These are phyloP conservation scores for Rhagonycha fulva DNA, from an alignment of 2,888 invertebrate genomes.

Conservation along the genomic window DNA sequence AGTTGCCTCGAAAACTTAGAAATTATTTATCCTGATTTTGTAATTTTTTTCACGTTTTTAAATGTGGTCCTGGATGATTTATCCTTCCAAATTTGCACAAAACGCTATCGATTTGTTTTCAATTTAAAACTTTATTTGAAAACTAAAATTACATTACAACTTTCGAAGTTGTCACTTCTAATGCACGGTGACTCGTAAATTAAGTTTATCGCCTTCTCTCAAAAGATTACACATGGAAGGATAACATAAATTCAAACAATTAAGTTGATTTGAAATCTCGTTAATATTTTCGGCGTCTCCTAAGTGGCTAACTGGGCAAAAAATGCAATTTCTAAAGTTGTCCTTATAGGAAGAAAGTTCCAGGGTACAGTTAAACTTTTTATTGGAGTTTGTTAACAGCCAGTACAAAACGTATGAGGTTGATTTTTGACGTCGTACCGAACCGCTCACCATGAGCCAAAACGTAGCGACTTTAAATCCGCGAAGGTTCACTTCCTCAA, in stretches of 20 bases:
- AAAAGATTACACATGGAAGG: conserved; percentile 44
- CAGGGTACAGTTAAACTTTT: conserved; percentile 45
- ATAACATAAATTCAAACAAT: conserved; percentile 46
- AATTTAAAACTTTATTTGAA: neutral
- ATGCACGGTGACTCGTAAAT: conserved; percentile 48
- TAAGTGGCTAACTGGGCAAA: conserved; percentile 43
- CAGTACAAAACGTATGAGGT: conserved; percentile 45
- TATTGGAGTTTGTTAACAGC: conserved; percentile 48
- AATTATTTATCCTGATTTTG: too few species aligned
- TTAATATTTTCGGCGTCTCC: conserved; percentile 39
- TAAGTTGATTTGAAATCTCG: conserved; percentile 41
- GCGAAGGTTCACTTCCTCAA: neutral
- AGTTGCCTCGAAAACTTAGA: too few species aligned
- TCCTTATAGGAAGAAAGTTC: conserved; percentile 48
- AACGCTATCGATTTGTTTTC: neutral
- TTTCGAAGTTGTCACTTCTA: conserved; percentile 30
- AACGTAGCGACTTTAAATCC: conserved; percentile 40
- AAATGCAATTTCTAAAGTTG: conserved; percentile 43
- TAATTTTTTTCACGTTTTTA: too few species aligned
- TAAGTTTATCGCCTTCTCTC: conserved; percentile 44
- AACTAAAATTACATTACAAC: neutral
- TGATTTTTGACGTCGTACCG: conserved; percentile 36
- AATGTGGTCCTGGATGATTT: too few species aligned
- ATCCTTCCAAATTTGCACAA: too few species aligned
- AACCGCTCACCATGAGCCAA: conserved; percentile 51